phyloP scores from a whole-genome alignment of 2,797 vertebrate genomes.

The Monodelphis domestica region DNA sequence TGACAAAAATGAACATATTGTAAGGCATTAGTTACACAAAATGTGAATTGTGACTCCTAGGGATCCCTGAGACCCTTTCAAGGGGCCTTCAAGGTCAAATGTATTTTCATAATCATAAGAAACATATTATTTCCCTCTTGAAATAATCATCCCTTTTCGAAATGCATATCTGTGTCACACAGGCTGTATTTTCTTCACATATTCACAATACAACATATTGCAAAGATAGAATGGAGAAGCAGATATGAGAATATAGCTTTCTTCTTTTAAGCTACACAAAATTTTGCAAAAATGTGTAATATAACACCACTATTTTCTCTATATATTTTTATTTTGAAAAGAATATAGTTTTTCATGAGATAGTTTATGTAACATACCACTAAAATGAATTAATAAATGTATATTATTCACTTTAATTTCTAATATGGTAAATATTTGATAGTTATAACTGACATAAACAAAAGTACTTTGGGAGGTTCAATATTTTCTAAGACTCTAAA shows the following conservation, averaged over 20 bases:
- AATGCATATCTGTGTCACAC: not conserved
- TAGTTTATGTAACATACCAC: not conserved
- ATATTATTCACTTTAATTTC: not conserved
- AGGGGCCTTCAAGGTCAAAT: not conserved
- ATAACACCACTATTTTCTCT: not conserved
- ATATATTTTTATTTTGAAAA: not conserved
- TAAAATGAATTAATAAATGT: not conserved
- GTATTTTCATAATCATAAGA: not conserved
- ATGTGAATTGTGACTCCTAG: not conserved
- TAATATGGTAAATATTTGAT: not conserved
- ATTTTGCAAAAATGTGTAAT: not conserved
- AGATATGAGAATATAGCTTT: not conserved
- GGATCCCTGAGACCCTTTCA: not conserved
- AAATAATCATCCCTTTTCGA: not conserved
- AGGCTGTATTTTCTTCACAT: not conserved
- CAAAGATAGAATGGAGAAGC: not conserved
- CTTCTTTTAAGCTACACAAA: not conserved
- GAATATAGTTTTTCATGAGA: not conserved
- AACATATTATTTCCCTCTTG: not conserved
- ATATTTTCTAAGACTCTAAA: not conserved
- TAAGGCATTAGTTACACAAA: conserved; percentile 7
- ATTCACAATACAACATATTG: not conserved
- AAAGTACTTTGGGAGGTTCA: not conserved
- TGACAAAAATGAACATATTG: conserved; percentile 41
- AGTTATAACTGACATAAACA: not conserved